Percentiles rank a stretch among this genome's conserved stretches.
Conservation (phyloP, 1,140 invertebrate genomes). For the Drosophila saltans region DNA sequence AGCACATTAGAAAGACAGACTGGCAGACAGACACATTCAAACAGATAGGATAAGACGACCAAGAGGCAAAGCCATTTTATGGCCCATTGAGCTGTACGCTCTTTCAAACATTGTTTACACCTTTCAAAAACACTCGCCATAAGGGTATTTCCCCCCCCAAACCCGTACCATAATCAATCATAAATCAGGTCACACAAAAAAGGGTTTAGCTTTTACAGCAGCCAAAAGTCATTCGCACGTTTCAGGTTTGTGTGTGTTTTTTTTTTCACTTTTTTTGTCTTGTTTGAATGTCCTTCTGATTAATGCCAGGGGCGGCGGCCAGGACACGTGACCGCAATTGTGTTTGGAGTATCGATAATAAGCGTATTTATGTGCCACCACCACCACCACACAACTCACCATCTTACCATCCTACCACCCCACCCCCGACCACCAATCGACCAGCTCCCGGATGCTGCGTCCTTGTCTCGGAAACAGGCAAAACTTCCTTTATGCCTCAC, state of each 20-base stretch:
- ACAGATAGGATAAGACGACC: constrained; percentile 18
- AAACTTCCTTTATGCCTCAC: constrained; percentile 45
- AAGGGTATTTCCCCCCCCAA: constrained; percentile 8
- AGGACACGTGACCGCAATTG: constrained; percentile 82
- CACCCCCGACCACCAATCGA: not conserved
- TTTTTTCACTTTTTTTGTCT: constrained; percentile 19
- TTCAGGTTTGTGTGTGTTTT: constrained; percentile 43
- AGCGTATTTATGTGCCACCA: constrained; percentile 67
- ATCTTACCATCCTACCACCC: not conserved
- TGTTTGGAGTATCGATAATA: constrained; percentile 83
- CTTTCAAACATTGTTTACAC: constrained; percentile 66
- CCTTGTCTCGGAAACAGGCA: constrained; percentile 73
- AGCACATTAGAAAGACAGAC: constrained; percentile 62
- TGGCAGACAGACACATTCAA: constrained; percentile 28
- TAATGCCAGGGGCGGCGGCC: constrained; percentile 65
- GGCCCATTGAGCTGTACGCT: constrained; percentile 74
- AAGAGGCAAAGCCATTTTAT: constrained; percentile 78
- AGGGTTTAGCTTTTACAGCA: constrained; percentile 62
- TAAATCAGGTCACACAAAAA: constrained; percentile 63
- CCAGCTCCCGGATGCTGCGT: constrained; percentile 57
- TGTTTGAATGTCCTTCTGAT: constrained; percentile 70
- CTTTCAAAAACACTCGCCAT: constrained; percentile 73
- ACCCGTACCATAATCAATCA: constrained; percentile 64
- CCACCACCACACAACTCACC: constrained; percentile 18
- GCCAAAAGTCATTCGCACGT: constrained; percentile 80